Percentiles rank a stretch among this genome's conserved stretches.
These are phyloP conservation scores for Orestias chungarensis DNA, from an alignment of 2,797 vertebrate genomes.

Conservation along the genomic window DNA sequence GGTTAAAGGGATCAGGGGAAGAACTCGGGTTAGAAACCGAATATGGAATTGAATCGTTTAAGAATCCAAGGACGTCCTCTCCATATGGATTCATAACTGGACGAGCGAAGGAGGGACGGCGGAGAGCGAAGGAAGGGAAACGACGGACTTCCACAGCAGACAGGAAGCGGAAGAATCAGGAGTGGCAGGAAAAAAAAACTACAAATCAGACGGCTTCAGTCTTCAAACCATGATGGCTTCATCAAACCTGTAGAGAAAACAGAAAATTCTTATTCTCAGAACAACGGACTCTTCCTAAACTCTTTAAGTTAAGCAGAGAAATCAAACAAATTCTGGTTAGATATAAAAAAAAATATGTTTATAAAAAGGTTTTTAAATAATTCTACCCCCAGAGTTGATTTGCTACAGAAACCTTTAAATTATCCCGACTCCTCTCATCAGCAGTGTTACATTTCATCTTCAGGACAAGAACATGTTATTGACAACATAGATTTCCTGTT, in stretches of 20 bases:
- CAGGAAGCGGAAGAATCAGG: too few species aligned
- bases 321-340: too few species aligned
- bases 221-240: slow-evolving; percentile 1
- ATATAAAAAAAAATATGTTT: too few species aligned
- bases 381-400: neutral
- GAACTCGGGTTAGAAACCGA: neutral
- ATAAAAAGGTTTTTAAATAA: too few species aligned
- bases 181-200: neutral
- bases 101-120: too few species aligned
- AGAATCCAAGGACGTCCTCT: neutral
- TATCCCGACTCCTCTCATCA: neutral
- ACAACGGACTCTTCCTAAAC: too few species aligned
- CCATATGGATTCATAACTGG: slow-evolving; percentile 51
- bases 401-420: neutral
- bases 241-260: neutral
- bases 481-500: neutral
- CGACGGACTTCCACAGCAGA: too few species aligned
- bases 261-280: too few species aligned
- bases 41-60: neutral
- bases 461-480: neutral
- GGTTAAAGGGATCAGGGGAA: rapidly evolving
- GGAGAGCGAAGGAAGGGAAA: too few species aligned
- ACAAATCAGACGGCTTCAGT: slow-evolving; percentile 2
- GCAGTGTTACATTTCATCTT: neutral
- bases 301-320: too few species aligned